Conservation (phyloP, 92 coral and sea anemone species). For the Porites divaricata region DNA sequence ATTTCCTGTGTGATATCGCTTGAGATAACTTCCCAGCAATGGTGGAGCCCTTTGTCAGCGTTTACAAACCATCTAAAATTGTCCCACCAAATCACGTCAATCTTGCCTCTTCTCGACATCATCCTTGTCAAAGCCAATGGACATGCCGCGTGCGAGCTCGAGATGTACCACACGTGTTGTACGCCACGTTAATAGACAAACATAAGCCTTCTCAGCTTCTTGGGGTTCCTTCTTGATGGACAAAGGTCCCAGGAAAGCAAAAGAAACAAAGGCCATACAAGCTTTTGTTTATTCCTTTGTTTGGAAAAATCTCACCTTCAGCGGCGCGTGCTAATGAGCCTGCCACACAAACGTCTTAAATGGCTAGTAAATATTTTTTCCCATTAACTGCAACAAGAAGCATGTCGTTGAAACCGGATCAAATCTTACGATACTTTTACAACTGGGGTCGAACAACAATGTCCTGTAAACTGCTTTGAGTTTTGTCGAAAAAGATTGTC, state of each 20-base stretch:
- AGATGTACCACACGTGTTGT: not conserved
- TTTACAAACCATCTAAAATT: not conserved
- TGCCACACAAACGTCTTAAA: no score
- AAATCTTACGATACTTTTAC: no score
- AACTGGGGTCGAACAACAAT: no score
- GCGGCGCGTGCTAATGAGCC: not conserved
- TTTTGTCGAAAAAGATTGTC: no score
- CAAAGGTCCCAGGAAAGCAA: not conserved
- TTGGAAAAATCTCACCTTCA: no score
- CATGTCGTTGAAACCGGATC: no score
- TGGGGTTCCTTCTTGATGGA: not conserved
- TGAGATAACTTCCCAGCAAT: not conserved
- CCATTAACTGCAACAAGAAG: no score
- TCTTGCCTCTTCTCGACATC: not conserved
- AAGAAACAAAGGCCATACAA: not conserved
- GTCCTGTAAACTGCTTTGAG: no score
- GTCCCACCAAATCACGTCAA: not conserved
- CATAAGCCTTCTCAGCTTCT: not conserved
- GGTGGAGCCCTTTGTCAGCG: not conserved
- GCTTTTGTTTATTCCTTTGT: no score
- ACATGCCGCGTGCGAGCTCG: not conserved
- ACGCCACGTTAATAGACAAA: not conserved
- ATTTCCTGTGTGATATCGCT: no score
- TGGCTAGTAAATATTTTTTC: no score
- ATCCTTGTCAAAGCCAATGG: conserved; percentile 1